Conservation (phyloP, 2,113 vertebrate species). For the Rhabdornis inornatus region DNA sequence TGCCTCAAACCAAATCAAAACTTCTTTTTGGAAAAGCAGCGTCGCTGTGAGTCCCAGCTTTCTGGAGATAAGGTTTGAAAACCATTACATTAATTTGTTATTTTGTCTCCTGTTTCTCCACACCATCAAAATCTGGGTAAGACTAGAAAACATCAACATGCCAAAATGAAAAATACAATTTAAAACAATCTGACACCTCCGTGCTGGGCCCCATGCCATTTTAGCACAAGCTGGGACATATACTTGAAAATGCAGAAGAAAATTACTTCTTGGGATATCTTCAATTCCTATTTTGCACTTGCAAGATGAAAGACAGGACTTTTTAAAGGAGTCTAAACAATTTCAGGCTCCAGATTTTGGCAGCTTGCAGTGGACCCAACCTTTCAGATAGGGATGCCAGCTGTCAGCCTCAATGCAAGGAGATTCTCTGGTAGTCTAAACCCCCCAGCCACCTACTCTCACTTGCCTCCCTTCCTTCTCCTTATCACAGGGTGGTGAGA, state of each 20-base stretch:
- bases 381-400: slow-evolving; percentile 18
- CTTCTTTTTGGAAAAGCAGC: not conserved
- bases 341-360: slow-evolving; percentile 27
- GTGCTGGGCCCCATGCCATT: slow-evolving; percentile 33
- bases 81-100: not conserved
- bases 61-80: not conserved
- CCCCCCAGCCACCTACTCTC: not conserved
- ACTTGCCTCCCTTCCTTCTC: not conserved
- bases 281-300: slow-evolving; percentile 40
- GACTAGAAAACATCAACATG: slow-evolving; percentile 46
- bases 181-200: slow-evolving; percentile 46
- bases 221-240: slow-evolving; percentile 1
- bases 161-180: slow-evolving; percentile 37
- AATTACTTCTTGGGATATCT: slow-evolving; percentile 41
- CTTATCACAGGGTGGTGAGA: not conserved
- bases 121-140: not conserved
- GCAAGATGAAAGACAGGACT: slow-evolving; percentile 33
- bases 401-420: not conserved
- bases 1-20: not conserved
- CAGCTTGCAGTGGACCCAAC: slow-evolving; percentile 18
- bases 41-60: not conserved
- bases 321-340: slow-evolving; percentile 45
- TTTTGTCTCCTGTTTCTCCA: slow-evolving; percentile 16
- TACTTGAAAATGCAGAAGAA: slow-evolving; percentile 22
- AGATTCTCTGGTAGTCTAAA: not conserved